Conservation (phyloP, 2,888 invertebrate species). For the Caenorhabditis imperialis region DNA sequence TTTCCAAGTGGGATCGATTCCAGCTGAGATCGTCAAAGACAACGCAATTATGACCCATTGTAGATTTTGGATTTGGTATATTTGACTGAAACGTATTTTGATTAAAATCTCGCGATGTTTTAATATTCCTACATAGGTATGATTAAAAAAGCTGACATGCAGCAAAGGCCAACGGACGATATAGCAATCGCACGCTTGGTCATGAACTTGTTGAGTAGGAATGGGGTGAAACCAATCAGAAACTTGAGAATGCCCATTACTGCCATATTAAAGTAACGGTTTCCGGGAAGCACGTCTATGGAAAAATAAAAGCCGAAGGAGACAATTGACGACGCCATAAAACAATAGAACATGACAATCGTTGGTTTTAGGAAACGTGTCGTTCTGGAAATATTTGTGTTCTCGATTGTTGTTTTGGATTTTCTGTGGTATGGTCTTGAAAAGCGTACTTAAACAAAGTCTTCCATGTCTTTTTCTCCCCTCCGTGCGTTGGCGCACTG, state of each 20-base stretch:
- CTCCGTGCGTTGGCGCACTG: constrained; percentile 34
- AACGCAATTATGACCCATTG: constrained; percentile 52
- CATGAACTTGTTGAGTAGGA: constrained; percentile 62
- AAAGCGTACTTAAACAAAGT: constrained; percentile 27
- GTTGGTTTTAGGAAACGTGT: constrained; percentile 55
- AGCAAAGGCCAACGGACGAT: constrained; percentile 60
- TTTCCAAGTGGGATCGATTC: constrained; percentile 76
- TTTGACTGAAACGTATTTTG: constrained; percentile 28
- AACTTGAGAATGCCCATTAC: constrained; percentile 66
- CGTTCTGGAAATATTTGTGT: constrained; percentile 46
- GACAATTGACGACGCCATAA: constrained; percentile 67
- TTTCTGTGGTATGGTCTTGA: background rate
- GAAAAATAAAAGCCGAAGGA: constrained; percentile 71
- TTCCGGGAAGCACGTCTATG: constrained; percentile 73
- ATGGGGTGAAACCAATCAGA: constrained; percentile 70
- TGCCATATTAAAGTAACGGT: constrained; percentile 65
- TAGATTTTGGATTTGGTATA: background rate
- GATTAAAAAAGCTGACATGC: constrained; percentile 30
- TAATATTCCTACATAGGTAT: constrained; percentile 26
- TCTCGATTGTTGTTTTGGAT: too few species aligned
- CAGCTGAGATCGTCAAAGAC: constrained; percentile 63
- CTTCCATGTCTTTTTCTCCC: constrained; percentile 23
- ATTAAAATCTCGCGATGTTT: constrained; percentile 5
- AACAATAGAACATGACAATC: constrained; percentile 71
- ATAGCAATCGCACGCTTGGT: constrained; percentile 66